A percentile compares a stretch with the other conserved stretches of the same genome.
Evolutionary conservation across 2,888 invertebrate species (phyloP).

Genomic region (Prenolepis imparis): DNA sequence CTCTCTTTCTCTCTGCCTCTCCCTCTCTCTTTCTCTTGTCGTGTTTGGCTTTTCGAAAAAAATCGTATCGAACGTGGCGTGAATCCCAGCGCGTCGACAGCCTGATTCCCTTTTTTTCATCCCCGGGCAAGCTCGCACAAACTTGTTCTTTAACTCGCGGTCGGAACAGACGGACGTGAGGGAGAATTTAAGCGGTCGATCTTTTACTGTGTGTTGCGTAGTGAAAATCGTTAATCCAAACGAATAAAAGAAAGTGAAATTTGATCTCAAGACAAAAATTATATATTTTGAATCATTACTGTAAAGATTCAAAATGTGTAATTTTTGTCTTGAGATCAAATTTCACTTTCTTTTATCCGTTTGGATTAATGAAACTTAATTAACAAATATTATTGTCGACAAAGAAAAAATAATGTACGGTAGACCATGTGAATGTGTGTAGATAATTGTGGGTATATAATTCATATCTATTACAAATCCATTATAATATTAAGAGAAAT

Average conservation of each 20-base stretch:
- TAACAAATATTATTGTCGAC: background rate
- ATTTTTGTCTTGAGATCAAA: background rate
- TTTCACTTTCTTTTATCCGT: background rate
- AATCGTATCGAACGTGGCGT: slow-evolving; percentile 65
- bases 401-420: background rate
- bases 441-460: background rate
- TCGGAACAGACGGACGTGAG: slow-evolving; percentile 73
- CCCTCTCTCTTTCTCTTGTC: slow-evolving; percentile 36
- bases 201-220: slow-evolving; percentile 23
- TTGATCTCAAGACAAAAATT: background rate
- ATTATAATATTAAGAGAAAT: background rate
- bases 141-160: slow-evolving; percentile 73
- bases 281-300: background rate
- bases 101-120: slow-evolving; percentile 44
- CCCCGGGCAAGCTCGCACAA: slow-evolving; percentile 64
- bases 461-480: background rate
- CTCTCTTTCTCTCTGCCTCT: background rate
- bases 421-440: background rate
- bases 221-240: slow-evolving; percentile 8
- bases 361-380: background rate
- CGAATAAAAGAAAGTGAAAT: background rate
- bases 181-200: slow-evolving; percentile 69
- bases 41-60: slow-evolving; percentile 67
- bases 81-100: slow-evolving; percentile 56
- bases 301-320: background rate